Percentiles rank a stretch among this genome's conserved stretches.
phyloP scores from a whole-genome alignment of 1,140 invertebrate genomes.

The Calliopsis andreniformis region DNA sequence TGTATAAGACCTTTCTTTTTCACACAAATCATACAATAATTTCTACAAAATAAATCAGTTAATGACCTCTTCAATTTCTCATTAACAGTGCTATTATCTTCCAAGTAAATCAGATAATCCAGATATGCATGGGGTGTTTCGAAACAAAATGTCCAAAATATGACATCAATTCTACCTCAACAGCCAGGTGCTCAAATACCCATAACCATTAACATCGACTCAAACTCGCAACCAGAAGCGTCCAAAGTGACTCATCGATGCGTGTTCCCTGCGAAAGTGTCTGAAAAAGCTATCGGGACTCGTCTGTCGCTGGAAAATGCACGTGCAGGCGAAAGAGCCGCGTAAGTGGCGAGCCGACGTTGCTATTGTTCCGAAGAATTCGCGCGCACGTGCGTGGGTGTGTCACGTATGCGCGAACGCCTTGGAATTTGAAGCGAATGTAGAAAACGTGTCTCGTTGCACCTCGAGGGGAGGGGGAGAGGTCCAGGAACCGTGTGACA shows the following conservation, averaged over 20 bases:
- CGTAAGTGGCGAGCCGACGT: background rate
- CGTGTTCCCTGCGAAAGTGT: constrained; percentile 13
- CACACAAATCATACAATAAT: too few relatives aligned
- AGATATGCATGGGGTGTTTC: too few relatives aligned
- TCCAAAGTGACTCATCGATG: constrained; percentile 34
- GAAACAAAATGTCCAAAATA: too few relatives aligned
- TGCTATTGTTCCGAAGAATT: constrained; percentile 62
- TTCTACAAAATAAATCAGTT: too few relatives aligned
- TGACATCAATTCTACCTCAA: too few relatives aligned
- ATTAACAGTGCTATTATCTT: too few relatives aligned
- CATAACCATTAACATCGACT: too few relatives aligned
- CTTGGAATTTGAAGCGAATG: constrained; percentile 59
- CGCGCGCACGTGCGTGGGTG: constrained; percentile 61
- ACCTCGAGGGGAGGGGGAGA: background rate
- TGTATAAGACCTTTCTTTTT: too few relatives aligned
- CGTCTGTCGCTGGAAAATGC: constrained; percentile 27
- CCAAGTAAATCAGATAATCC: too few relatives aligned
- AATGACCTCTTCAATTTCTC: too few relatives aligned
- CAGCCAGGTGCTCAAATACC: too few relatives aligned
- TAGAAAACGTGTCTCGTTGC: constrained; percentile 32
- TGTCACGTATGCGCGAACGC: constrained; percentile 57
- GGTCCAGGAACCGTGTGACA: background rate
- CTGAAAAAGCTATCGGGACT: constrained; percentile 10
- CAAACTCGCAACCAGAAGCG: background rate
- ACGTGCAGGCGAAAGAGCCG: constrained; percentile 14